Base-by-base conservation (phyloP, 2,888 invertebrate species). In the Strigamia transsilvanica region DNA sequence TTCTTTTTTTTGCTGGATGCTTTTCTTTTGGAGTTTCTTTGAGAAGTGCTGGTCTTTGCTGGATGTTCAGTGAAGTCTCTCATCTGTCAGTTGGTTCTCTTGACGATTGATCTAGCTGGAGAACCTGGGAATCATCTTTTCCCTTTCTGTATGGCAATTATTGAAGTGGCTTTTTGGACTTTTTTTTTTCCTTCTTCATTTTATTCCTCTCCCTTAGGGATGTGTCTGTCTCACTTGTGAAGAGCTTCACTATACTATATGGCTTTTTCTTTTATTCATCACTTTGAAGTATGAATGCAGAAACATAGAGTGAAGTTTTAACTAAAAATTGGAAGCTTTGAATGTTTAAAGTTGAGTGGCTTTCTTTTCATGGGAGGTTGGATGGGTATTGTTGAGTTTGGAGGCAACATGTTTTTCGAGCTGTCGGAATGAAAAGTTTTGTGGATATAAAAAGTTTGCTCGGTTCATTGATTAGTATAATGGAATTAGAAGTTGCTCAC, bases 31-130 rank as follows among this genome's bases (percentile, higher is more conserved):
- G 18, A 51, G 15, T 51, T 51, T 51, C 51, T 51, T 66, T 66
- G 61, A 66, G 61, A 66, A 66, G 61, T 66, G 61, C 61, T 66
- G 61, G 61, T 66, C 61, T 66, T 66, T 66, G 61, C 61, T 66
- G 61, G 61, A 66, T 66, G 61, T 23, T 66, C 61, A 66, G 12
- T 21, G 21, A 23, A 66, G 61, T 66, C 61, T 66, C 21, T 66
- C 61, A 66, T 21, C 23, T 66, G 61, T 66, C 46, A 46, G 46
- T n/a, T n/a, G 46, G 61, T 66, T 23, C 61, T 66, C 61, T 66
- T 66, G 61, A 66, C 61, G 61, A 66, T 66, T 66, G 61, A 66
- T 66, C 61, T 66, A 66, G 61, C 18, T 12, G 12, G 23, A 66
- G 61, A 66, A 66, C 61, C 23, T 66, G 61, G 61, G 61, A 66